Evolutionary conservation across 2,888 invertebrate genomes (phyloP).

Genomic region (Agrochola macilenta): DNA sequence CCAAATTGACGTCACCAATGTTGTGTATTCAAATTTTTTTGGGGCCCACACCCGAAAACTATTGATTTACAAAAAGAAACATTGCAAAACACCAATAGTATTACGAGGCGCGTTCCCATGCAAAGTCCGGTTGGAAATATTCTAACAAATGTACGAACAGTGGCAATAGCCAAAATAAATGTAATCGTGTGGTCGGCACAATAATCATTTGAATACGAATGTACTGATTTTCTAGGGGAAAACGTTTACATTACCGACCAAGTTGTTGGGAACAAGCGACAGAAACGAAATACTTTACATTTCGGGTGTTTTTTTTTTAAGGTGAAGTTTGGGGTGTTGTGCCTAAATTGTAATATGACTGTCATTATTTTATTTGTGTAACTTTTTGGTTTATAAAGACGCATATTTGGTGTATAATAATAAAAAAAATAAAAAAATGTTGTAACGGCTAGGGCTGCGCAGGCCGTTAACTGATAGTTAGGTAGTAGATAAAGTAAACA

Average conservation of each 20-base stretch:
- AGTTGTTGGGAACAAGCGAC: conserved; percentile 56
- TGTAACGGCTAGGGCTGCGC: too few species aligned
- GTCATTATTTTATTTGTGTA: conserved; percentile 15
- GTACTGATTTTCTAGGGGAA: conserved; percentile 82
- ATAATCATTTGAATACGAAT: conserved; percentile 90
- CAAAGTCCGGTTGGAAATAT: conserved; percentile 72
- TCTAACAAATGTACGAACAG: conserved; percentile 68
- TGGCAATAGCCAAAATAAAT: conserved; percentile 84
- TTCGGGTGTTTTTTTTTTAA: conserved; percentile 64
- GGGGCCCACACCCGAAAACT: not conserved
- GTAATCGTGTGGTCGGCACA: conserved; percentile 85
- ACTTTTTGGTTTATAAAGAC: not conserved
- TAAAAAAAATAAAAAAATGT: too few species aligned
- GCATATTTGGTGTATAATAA: not conserved
- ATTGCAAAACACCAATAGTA: conserved; percentile 21
- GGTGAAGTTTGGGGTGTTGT: conserved; percentile 5
- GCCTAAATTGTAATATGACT: conserved; percentile 26
- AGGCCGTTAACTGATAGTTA: too few species aligned
- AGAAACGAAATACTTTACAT: conserved; percentile 69
- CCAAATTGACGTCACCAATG: not conserved
- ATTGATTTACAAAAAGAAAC: conserved; percentile 9
- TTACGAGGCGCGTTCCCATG: conserved; percentile 61
- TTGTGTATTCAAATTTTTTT: not conserved
- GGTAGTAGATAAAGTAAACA: too few species aligned
- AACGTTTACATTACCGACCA: conserved; percentile 63